Evolutionary conservation across 2,888 invertebrate genomes (phyloP).

Genomic region (Amphipyra berbera): DNA sequence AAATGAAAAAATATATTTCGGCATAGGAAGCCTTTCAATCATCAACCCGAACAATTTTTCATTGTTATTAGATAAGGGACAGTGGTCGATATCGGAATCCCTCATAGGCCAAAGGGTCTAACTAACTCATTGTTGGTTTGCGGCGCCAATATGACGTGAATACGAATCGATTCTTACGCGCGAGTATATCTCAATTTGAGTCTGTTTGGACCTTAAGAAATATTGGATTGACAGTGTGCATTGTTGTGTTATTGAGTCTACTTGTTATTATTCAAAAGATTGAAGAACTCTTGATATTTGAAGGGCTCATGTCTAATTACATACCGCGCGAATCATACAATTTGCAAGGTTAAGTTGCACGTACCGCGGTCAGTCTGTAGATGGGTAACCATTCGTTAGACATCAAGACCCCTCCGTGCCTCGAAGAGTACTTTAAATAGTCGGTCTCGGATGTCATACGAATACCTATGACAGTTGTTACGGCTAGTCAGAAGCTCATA

Average conservation of each 20-base stretch:
- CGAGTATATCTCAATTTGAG: conserved; percentile 59
- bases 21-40: conserved; percentile 37
- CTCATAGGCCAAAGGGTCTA: conserved; percentile 63
- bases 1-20: not conserved
- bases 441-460: no score
- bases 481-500: no score
- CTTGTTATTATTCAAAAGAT: no score
- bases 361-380: no score
- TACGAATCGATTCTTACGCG: conserved; percentile 62
- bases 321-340: no score
- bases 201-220: conserved; percentile 48
- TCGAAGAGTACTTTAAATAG: no score
- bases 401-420: no score
- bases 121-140: conserved; percentile 68
- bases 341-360: no score
- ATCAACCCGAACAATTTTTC: conserved; percentile 49
- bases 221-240: conserved; percentile 8
- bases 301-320: no score
- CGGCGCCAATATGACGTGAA: conserved; percentile 64
- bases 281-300: no score
- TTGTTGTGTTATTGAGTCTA: not conserved
- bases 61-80: conserved; percentile 53
- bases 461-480: no score
- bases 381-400: no score
- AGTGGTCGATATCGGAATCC: conserved; percentile 53